phyloP scores from a whole-genome alignment of 2,797 vertebrate species.

The Pseudochaenichthys georgianus region DNA sequence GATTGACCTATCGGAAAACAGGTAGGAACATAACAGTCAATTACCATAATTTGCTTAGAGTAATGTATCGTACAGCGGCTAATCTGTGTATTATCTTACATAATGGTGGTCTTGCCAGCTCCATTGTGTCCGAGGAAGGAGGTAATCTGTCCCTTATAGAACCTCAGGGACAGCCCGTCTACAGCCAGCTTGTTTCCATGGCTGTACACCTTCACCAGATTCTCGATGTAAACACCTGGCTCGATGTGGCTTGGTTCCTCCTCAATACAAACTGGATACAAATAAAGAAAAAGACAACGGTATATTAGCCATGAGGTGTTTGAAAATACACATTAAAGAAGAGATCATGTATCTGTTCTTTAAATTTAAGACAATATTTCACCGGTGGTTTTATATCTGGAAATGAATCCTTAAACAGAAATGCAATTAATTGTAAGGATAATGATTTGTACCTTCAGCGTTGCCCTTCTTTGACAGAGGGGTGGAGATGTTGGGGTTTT shows the following conservation, averaged over 20 bases:
- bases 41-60: not conserved
- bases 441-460: conserved; percentile 86
- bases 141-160: conserved; percentile 98
- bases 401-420: not conserved
- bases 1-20: conserved; percentile 90
- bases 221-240: conserved; percentile 96
- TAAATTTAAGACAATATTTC: not conserved
- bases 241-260: conserved; percentile 93
- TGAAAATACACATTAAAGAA: not conserved
- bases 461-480: conserved; percentile 84
- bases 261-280: conserved; percentile 88
- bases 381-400: not conserved
- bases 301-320: not conserved
- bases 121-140: conserved; percentile 98
- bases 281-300: not conserved
- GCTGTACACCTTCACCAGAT: conserved; percentile 96
- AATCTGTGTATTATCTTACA: conserved; percentile 85
- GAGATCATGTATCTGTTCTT: not conserved
- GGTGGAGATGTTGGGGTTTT: conserved; percentile 78
- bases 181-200: conserved; percentile 96
- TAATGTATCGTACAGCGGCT: not conserved
- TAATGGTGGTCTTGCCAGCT: conserved; percentile 98
- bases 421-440: not conserved
- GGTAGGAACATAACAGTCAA: conserved; percentile 2
- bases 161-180: conserved; percentile 93